Conservation (phyloP, 2,888 invertebrate genomes). For the Eupithecia centaureata region DNA sequence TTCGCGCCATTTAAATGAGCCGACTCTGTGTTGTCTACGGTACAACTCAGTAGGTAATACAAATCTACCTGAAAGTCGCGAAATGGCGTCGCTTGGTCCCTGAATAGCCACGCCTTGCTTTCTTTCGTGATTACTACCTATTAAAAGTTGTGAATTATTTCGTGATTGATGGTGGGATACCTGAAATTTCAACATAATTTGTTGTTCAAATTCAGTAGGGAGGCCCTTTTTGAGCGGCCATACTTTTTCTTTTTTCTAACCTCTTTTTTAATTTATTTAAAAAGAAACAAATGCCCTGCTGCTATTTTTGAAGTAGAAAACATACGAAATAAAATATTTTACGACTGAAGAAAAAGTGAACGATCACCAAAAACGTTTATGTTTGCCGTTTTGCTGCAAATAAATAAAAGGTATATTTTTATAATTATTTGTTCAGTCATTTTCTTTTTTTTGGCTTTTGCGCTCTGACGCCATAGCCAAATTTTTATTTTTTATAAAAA, state of each 20-base stretch:
- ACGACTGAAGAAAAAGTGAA: not conserved
- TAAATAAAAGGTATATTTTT: not conserved
- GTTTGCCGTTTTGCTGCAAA: not conserved
- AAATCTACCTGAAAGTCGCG: slow-evolving; percentile 37
- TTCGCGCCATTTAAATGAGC: not conserved
- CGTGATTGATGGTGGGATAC: not conserved
- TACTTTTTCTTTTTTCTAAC: slow-evolving; percentile 63
- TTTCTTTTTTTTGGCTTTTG: not conserved
- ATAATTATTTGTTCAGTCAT: not conserved
- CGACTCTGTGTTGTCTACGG: slow-evolving; percentile 11
- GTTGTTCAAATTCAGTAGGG: slow-evolving; percentile 10
- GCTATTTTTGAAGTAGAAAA: slow-evolving; percentile 45
- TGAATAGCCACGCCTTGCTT: slow-evolving; percentile 40
- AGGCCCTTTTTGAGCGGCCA: slow-evolving; percentile 46
- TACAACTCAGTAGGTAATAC: not conserved
- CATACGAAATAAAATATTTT: not conserved
- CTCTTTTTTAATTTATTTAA: slow-evolving; percentile 66
- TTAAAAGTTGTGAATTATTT: slow-evolving; percentile 9
- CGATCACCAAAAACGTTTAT: not conserved
- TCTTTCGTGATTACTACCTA: slow-evolving; percentile 5
- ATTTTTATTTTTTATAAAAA: slow-evolving; percentile 64
- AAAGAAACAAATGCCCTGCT: slow-evolving; percentile 75
- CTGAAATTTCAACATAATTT: not conserved
- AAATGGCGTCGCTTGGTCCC: slow-evolving; percentile 56
- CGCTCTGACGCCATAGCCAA: slow-evolving; percentile 54